Base-by-base conservation (phyloP, 2,888 invertebrate genomes). In the Labia minor region DNA sequence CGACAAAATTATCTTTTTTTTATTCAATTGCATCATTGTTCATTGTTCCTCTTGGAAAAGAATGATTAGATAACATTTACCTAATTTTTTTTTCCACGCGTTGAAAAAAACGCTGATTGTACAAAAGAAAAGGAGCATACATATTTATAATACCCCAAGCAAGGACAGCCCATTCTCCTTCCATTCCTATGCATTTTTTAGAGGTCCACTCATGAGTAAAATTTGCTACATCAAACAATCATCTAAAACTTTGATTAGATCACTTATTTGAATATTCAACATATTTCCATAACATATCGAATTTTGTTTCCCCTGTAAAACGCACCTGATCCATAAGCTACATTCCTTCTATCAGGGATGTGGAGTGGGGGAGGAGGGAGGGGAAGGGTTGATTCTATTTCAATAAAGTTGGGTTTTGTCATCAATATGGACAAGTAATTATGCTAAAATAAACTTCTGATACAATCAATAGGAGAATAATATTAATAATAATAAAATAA, bases 51-150 rank as follows among this genome's bases (percentile, higher is more conserved):
- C 49, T 49, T 49, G 49, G 49, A 11, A 26, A 49, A 49, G 49
- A 49, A 49, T 49, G 49, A 49, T 49, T 49, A 49, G 49, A 49
- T 49, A 49, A 16, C 49, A 49, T 49, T 49, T 49, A 49, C 49
- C 49, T 49, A 49, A 49, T 49, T 49, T 49, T 49, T 49, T 49
- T 26, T 26, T 26, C 26, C 8, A 14, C 49, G 4, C 49, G 16
- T 49, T 49, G n/a, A 8, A 49, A 49, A n/a, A 49, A 49, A 49
- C 49, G 49, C 49, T 49, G 49, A 49, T 49, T 49, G 49, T 49
- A 49, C 49, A 49, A 49, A 49, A 49, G 49, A 49, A 49, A 49
- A 49, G 49, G 14, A 10, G 16, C 49, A 49, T 49, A 49, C 49
- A 49, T 49, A 49, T 49, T 49, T 49, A 49, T 49, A 49, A 26